Base-by-base conservation (phyloP, 1,140 invertebrate genomes). In the Pygmarrhopalites habei region DNA sequence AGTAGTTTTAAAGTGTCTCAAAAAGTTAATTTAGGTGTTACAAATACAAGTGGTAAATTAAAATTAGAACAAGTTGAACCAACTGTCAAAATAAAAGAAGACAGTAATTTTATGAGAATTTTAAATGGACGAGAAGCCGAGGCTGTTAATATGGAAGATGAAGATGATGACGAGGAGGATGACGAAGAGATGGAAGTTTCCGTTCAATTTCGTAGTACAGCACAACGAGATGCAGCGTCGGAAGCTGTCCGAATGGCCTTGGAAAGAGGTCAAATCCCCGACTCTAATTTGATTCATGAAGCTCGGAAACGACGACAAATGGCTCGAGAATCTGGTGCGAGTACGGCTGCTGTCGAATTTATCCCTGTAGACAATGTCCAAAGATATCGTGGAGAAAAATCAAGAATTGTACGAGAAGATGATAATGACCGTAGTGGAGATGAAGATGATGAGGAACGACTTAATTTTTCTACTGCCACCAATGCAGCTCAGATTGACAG, bases 211-310 rank as follows among this genome's bases (percentile, higher is more conserved):
- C 58, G 62, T 28, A 55, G 44, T 53, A 21, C 60, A 32, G 21
- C 52, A 28, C 53, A 62, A 58, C 10, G 62, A 59, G 57, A 67
- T 65, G 56, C 65, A 35, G 35, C 68, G 46, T 62, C 69, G 44
- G 67, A 73, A 58, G 60, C 66, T 49, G 43, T 69, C 64, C 23
- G 69, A 65, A 58, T 68, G 43, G 71, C 60, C 4, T 46, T 75
- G 72, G 47, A 66, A 85, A 83, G 83, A 77, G 94, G 93, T 51
- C 85, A 85, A 70, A 97, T 98, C 73, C 94, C 94, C 21, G 92
- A 97, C 82, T 92, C 94, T 12, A 92, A 90, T 41, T 88, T 93
- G 80, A 97, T 98, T 75, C 93, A 97, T 78, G 90, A 90, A 63
- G 90, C 92, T 23, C 82, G 93, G 70, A 97, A 96, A 78, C 84